These are phyloP conservation scores for Ia io DNA, from an alignment of 2,113 vertebrate genomes.

Conservation along the genomic window DNA sequence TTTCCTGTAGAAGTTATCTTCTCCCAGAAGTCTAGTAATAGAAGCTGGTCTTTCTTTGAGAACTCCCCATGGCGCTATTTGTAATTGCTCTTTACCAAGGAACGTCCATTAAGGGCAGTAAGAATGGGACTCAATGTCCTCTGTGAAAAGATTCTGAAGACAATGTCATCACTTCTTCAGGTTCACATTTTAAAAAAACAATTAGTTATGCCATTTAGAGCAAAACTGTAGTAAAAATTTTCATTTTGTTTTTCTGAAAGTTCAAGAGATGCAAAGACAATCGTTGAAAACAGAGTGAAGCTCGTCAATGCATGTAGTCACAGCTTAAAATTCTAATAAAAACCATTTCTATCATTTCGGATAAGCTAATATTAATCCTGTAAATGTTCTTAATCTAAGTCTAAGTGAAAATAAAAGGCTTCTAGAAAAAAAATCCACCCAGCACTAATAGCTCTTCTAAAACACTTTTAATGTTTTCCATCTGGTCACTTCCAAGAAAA, in stretches of 20 bases:
- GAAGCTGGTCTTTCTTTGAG: not conserved
- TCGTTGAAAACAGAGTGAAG: not conserved
- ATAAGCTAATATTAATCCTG: not conserved
- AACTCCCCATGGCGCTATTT: not conserved
- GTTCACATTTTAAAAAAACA: conserved; percentile 7
- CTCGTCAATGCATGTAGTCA: not conserved
- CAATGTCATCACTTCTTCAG: not conserved
- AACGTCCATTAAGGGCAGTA: not conserved
- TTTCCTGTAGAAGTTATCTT: not conserved
- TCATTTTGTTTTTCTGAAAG: not conserved
- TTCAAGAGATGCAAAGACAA: not conserved
- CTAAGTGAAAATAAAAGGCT: conserved; percentile 57
- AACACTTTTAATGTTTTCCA: conserved; percentile 63
- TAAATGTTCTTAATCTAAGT: not conserved
- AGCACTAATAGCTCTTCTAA: conserved; percentile 52
- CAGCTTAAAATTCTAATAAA: conserved; percentile 7
- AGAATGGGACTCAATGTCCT: not conserved
- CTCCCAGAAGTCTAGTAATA: not conserved
- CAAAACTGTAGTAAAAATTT: not conserved
- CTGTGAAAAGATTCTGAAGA: not conserved
- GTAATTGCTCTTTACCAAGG: not conserved
- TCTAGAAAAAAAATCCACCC: conserved; percentile 33
- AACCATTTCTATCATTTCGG: not conserved
- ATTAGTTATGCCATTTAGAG: not conserved
- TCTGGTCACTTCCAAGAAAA: conserved; percentile 68